Conservation (phyloP, 2,888 invertebrate species). For the Molorchus minor region DNA sequence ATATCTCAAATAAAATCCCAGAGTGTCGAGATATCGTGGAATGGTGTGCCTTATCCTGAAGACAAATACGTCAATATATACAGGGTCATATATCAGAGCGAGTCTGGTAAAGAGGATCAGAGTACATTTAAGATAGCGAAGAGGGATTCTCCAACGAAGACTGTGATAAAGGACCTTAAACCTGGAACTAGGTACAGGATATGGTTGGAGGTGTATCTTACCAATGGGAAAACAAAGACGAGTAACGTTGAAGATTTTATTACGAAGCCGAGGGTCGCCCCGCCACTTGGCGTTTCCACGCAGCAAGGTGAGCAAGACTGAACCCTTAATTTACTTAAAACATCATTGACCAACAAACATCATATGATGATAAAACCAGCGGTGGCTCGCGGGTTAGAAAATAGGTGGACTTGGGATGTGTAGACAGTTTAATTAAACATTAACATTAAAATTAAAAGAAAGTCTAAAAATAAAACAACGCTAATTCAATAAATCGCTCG, state of each 20-base stretch:
- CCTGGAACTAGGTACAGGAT: constrained; percentile 86
- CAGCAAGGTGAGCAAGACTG: constrained; percentile 68
- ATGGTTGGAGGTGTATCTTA: constrained; percentile 89
- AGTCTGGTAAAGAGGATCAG: constrained; percentile 76
- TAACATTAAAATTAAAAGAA: no score
- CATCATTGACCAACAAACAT: no score
- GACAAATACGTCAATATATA: constrained; percentile 91
- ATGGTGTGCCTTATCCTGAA: constrained; percentile 86
- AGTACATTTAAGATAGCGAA: constrained; percentile 81
- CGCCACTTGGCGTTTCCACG: constrained; percentile 63
- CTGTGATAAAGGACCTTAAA: constrained; percentile 73
- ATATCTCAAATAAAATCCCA: constrained; percentile 79
- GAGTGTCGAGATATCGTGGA: constrained; percentile 82
- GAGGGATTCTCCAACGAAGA: constrained; percentile 73
- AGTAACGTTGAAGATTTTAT: constrained; percentile 89
- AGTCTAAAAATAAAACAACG: no score
- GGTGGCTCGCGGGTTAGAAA: no score
- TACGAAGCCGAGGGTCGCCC: constrained; percentile 77
- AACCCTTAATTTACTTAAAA: background rate
- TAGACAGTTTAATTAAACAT: no score
- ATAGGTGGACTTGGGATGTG: no score
- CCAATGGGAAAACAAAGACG: constrained; percentile 89
- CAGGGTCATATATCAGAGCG: constrained; percentile 83
- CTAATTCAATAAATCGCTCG: no score
- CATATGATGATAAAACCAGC: no score